phyloP scores from a whole-genome alignment of 2,797 vertebrate species.

The Gouania willdenowi region DNA sequence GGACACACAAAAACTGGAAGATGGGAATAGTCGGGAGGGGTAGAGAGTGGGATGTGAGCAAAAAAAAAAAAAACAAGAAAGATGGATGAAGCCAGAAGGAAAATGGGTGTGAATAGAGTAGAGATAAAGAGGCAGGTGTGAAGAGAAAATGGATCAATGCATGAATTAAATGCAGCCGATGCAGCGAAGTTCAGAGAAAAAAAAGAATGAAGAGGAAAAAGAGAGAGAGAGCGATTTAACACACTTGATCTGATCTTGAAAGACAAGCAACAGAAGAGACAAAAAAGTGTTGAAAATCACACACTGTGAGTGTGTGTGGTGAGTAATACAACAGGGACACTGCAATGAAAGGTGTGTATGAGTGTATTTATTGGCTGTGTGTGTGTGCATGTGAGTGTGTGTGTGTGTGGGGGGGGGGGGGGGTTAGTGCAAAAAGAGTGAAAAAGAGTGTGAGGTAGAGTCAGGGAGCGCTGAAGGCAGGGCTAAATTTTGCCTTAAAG shows the following conservation, averaged over 20 bases:
- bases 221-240: constrained; percentile 60
- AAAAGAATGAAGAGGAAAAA: constrained; percentile 59
- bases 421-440: constrained; percentile 67
- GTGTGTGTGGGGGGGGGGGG: constrained; percentile 23
- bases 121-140: constrained; percentile 28
- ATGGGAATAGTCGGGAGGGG: constrained; percentile 27
- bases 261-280: constrained; percentile 52
- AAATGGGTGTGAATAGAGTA: constrained; percentile 20
- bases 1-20: constrained; percentile 91
- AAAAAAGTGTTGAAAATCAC: constrained; percentile 49
- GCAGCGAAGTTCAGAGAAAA: constrained; percentile 58
- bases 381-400: constrained; percentile 4
- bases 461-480: constrained; percentile 70
- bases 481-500: constrained; percentile 77
- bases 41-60: constrained; percentile 39
- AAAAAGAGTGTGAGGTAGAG: constrained; percentile 74
- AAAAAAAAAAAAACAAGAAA: constrained; percentile 11
- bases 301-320: constrained; percentile 47
- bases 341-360: constrained; percentile 69
- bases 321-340: constrained; percentile 65
- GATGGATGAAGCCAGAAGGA: constrained; percentile 3
- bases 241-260: constrained; percentile 52
- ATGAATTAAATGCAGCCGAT: constrained; percentile 55
- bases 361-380: constrained; percentile 26
- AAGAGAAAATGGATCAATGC: constrained; percentile 44